Evolutionary conservation across 2,797 vertebrate species (phyloP), one percentile per base, ranked within the genome.

Genomic region (Echeneis naucrates): DNA sequence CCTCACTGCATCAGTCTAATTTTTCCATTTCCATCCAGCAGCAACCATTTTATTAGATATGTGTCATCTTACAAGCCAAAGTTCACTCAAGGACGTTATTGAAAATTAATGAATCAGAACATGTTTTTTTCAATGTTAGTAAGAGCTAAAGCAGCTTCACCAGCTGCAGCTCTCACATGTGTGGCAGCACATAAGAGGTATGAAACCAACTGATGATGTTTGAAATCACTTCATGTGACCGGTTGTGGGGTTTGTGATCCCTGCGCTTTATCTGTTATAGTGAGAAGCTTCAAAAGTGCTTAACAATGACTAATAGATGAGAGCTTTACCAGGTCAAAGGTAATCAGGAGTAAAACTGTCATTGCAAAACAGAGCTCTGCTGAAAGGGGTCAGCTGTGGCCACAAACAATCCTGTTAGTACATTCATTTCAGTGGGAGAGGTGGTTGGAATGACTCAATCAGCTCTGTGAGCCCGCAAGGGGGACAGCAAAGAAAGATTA

Each of bases 401-500:
- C 61, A 40, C 55, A 65, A 71, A 63, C 57, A 52, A 54, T 23
- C 26, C 30, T 21, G 55, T 57, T 44, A 45, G 40, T 67, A 56
- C 19, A 54, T 42, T 24, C 12, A 23, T n/a, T 32, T 10, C 3
- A 32, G 19, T n/a, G n/a, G n/a, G n/a, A n/a, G n/a, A n/a, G n/a
- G n/a, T n/a, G n/a, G n/a, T n/a, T n/a, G n/a, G n/a, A n/a, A n/a
- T n/a, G n/a, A n/a, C n/a, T n/a, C n/a, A n/a, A 57, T 9, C 6
- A 51, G 51, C 12, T 17, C 8, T 19, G 30, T 42, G 56, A 62
- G 35, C 26, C 40, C 16, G 52, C 38, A 52, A 2, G 23, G 21
- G 24, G 14, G 21, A 40, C 38, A 42, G 38, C 38, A 53, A 50
- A 67, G 19, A 44, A 19, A 27, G 26, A 51, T 9, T 27, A 59